Conservation (phyloP, 2,888 invertebrate species). For the Ennomos quercinarius region DNA sequence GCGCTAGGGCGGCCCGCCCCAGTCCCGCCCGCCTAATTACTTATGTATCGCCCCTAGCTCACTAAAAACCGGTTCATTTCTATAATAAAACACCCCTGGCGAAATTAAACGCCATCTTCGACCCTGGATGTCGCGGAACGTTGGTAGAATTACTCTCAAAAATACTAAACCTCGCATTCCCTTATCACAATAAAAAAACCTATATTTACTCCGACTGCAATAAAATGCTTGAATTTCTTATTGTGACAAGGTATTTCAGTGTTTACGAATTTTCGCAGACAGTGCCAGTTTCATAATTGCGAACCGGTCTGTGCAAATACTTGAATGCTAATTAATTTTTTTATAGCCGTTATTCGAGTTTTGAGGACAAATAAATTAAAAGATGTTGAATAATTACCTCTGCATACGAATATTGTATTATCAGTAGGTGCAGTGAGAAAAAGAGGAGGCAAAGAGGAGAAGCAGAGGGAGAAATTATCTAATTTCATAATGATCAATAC, state of each 20-base stretch:
- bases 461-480: too few species aligned
- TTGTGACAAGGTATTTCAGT: conserved; percentile 15
- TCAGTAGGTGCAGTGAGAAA: too few species aligned
- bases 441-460: too few species aligned
- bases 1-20: conserved; percentile 43
- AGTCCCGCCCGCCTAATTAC: conserved; percentile 64
- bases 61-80: conserved; percentile 77
- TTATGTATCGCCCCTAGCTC: conserved; percentile 62
- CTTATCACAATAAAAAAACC: too few species aligned
- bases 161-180: conserved; percentile 1
- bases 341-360: conserved; percentile 47
- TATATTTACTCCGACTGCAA: too few species aligned
- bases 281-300: conserved; percentile 63
- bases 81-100: conserved; percentile 66
- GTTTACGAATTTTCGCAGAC: conserved; percentile 39
- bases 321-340: conserved; percentile 67
- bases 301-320: conserved; percentile 63
- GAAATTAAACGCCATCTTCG: conserved; percentile 64
- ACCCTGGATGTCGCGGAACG: conserved; percentile 42
- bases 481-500: too few species aligned
- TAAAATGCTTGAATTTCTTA: background rate
- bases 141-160: conserved; percentile 6
- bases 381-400: conserved; percentile 3
- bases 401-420: background rate
- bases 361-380: conserved; percentile 41